phyloP scores from a whole-genome alignment of 1,140 invertebrate species.

The Papilio polyxenes region DNA sequence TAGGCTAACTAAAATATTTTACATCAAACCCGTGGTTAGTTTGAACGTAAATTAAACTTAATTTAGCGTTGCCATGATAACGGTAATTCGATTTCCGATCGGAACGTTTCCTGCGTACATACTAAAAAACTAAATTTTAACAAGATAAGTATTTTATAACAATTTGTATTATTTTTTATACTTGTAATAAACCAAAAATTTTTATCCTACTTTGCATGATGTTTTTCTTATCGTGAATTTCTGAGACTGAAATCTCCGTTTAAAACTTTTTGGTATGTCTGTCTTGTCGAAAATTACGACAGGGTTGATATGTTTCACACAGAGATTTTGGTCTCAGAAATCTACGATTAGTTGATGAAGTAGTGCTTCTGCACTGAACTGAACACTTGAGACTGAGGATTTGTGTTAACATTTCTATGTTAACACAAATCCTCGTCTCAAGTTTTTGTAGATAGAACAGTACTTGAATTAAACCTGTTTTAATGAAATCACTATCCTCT shows the following conservation, averaged over 20 bases:
- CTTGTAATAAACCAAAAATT: background rate
- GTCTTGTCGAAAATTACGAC: too few relatives aligned
- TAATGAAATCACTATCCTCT: slow-evolving; percentile 58
- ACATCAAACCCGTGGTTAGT: background rate
- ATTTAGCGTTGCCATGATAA: slow-evolving; percentile 12
- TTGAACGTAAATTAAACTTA: slow-evolving; percentile 20
- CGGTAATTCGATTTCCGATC: slow-evolving; percentile 20
- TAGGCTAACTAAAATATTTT: background rate
- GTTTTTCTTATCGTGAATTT: too few relatives aligned
- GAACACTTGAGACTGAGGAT: too few relatives aligned
- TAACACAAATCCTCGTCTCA: background rate
- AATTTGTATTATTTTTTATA: background rate
- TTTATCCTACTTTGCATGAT: too few relatives aligned
- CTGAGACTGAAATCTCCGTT: too few relatives aligned
- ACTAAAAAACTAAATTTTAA: slow-evolving; percentile 13
- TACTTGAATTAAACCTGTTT: slow-evolving; percentile 45
- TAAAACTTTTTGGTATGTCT: too few relatives aligned
- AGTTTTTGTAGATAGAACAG: background rate
- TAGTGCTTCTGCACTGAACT: too few relatives aligned
- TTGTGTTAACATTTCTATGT: too few relatives aligned
- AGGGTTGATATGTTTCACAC: too few relatives aligned
- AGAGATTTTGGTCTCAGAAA: too few relatives aligned
- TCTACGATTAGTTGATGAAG: too few relatives aligned
- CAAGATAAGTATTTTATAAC: background rate
- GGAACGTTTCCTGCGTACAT: background rate